Conservation (phyloP, 2,113 vertebrate species). For the Clarias macrocephalus region DNA sequence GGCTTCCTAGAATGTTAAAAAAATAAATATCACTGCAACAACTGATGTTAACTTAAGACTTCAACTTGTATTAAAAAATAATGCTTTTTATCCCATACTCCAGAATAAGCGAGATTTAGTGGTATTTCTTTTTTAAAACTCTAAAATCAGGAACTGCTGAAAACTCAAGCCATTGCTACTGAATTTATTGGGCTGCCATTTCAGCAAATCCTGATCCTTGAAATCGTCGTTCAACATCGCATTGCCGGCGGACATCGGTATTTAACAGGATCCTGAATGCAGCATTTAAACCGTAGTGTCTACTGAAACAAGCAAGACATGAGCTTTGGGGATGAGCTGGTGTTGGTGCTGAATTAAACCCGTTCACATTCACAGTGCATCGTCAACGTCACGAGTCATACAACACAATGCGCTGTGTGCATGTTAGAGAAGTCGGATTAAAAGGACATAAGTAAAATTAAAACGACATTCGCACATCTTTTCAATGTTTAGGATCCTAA, state of each 20-base stretch:
- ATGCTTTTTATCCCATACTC: neutral
- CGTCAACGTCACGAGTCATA: neutral
- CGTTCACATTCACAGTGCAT: slow-evolving; percentile 31
- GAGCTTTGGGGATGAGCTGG: neutral
- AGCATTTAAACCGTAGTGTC: neutral
- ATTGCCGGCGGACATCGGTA: neutral
- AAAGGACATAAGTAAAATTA: neutral
- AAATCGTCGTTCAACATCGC: neutral
- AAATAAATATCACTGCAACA: neutral
- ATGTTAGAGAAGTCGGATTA: neutral
- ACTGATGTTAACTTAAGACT: neutral
- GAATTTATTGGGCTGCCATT: neutral
- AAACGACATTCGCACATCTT: neutral
- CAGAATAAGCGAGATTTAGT: neutral
- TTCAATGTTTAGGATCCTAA: neutral
- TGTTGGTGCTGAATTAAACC: neutral
- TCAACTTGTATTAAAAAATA: neutral
- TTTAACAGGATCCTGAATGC: neutral
- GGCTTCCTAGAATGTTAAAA: neutral
- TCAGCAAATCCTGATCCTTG: neutral
- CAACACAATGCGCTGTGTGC: neutral
- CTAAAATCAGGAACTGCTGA: neutral
- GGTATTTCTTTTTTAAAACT: neutral
- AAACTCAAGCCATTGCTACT: neutral
- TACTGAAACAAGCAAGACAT: neutral